Percentiles rank a stretch among this genome's conserved stretches.
phyloP scores from a whole-genome alignment of 2,797 vertebrate genomes.

The Pygocentrus nattereri region DNA sequence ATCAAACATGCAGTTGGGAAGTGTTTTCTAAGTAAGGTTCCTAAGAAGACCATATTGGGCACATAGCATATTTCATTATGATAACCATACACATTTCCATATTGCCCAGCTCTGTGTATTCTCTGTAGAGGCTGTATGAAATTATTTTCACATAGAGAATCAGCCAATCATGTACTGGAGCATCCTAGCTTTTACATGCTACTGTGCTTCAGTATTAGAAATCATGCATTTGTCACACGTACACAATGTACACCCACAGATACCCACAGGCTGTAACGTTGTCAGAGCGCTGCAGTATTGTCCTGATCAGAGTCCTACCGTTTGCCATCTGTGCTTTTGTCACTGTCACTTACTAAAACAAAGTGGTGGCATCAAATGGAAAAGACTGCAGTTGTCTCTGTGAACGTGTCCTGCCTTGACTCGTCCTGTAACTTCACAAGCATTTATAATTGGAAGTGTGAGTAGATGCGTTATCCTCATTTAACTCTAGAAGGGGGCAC shows the following conservation, averaged over 20 bases:
- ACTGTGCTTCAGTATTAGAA: slow-evolving; percentile 10
- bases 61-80: too few species aligned
- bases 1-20: too few species aligned
- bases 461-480: slow-evolving; percentile 8
- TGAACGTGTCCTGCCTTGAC: slow-evolving; percentile 38
- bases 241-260: background rate
- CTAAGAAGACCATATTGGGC: too few species aligned
- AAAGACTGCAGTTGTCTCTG: background rate
- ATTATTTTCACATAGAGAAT: too few species aligned
- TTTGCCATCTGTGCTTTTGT: slow-evolving; percentile 35
- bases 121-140: too few species aligned
- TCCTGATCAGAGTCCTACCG: slow-evolving; percentile 26
- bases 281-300: slow-evolving; percentile 21
- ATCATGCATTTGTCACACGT: background rate
- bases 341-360: slow-evolving; percentile 28
- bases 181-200: too few species aligned
- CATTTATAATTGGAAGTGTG: slow-evolving; percentile 14
- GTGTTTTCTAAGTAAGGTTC: too few species aligned
- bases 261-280: background rate
- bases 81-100: too few species aligned
- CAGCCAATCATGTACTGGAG: background rate
- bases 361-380: slow-evolving; percentile 28
- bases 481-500: slow-evolving; percentile 11
- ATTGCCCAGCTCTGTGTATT: too few species aligned
- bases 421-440: slow-evolving; percentile 13